Base-by-base conservation (phyloP, 1,140 invertebrate species). In the Sinonovacula constricta region DNA sequence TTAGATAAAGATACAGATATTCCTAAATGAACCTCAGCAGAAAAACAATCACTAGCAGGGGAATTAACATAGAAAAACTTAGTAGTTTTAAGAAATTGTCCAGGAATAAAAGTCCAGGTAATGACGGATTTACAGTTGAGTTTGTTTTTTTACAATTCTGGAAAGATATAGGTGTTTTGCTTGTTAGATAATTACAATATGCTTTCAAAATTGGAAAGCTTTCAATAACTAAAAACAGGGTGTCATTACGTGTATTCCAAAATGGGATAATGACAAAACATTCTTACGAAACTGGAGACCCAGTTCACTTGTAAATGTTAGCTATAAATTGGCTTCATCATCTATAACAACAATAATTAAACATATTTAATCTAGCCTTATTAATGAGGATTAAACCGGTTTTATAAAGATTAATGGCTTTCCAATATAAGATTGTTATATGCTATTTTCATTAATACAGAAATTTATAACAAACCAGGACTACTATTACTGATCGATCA, bases 401-500 rank as follows among this genome's bases (percentile, higher is more conserved):
- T n/a, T n/a, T n/a, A n/a, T n/a, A n/a, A n/a, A n/a, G n/a, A n/a
- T n/a, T n/a, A n/a, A n/a, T n/a, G n/a, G n/a, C n/a, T n/a, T n/a
- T n/a, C n/a, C n/a, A n/a, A n/a, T n/a, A n/a, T n/a, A n/a, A n/a
- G n/a, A n/a, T n/a, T n/a, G n/a, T n/a, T n/a, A n/a, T n/a, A n/a
- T n/a, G n/a, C n/a, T n/a, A n/a, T n/a, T n/a, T n/a, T n/a, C n/a
- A n/a, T n/a, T n/a, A n/a, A n/a, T n/a, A n/a, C n/a, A n/a, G n/a
- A n/a, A n/a, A n/a, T n/a, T n/a, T n/a, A n/a, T n/a, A n/a, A n/a
- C n/a, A n/a, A n/a, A n/a, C n/a, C n/a, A n/a, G 56, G 57, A 24
- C 15, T 67, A 24, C 39, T 80, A 3, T 18, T 80, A 18, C 39
- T 70, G 10, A 62, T 69, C n/a, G 70, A 80, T 18, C 68, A 76